Base-by-base conservation (phyloP, 2,888 invertebrate genomes). In the Octonoba sinensis region DNA sequence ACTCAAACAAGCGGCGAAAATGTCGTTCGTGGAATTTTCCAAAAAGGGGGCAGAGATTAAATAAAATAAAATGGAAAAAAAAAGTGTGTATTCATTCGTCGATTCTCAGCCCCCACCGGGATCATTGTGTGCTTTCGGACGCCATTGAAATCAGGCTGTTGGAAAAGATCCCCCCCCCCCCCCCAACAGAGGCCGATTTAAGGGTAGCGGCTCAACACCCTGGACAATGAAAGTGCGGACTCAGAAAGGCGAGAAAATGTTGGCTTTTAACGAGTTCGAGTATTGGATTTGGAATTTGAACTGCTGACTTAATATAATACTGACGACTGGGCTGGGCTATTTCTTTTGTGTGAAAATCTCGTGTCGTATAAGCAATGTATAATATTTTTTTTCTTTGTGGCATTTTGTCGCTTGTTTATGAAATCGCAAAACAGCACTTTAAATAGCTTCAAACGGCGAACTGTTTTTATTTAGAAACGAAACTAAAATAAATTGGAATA, bases 191-290 rank as follows among this genome's bases (percentile, higher is more conserved):
- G 54, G 20, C n/a, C 54, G 54, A 54, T 27, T 51, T 44, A 24
- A 54, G 44, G 27, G 36, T 18, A 16, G 20, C 18, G 46, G 20
- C 16, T 59, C 66, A 44, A 75, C 74, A 75, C 74, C 59, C 65
- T 18, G 59, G 27, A 75, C 67, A 75, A 70, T n/a, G 59, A 59
- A n/a, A 49, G n/a, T 24, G 59, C 3, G 46, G 47, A 70, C 59
- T n/a, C 47, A 57, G 36, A 70, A 75, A 67, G 66, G 74, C 66
- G 66, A 66, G 54, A 69, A 36, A 76, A 69, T 76, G 76, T 76
- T 69, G 76, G 76, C 76, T 69, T 76, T 36, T 76, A 44, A 36
- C 44, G 44, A 76, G 60, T 56, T 49, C 46, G 76, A 62, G 20
- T 62, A 62, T 62, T 62, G 54, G 72, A 54, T 72, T 64, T 13